A percentile compares a stretch with the other conserved stretches of the same genome.
phyloP scores from a whole-genome alignment of 2,888 invertebrate genomes.

The Cephus rjabovi region DNA sequence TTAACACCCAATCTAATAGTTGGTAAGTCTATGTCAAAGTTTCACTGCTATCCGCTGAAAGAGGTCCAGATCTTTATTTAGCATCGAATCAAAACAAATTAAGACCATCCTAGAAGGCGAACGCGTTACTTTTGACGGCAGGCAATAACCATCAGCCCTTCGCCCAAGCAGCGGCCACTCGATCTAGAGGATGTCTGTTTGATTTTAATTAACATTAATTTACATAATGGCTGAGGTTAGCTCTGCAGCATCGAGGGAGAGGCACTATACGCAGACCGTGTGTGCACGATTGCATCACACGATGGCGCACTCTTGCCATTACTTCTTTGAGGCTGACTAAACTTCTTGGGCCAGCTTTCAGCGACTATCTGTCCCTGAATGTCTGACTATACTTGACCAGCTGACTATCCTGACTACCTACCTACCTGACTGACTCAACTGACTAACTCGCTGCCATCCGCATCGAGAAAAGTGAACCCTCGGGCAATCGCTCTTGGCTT shows the following conservation, averaged over 20 bases:
- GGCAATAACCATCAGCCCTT: constrained; percentile 19
- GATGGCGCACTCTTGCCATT: neutral
- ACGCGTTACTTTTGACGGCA: constrained; percentile 17
- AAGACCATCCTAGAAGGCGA: constrained; percentile 13
- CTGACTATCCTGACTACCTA: neutral
- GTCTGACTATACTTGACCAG: neutral
- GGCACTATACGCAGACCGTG: neutral
- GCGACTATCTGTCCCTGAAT: neutral
- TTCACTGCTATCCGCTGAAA: constrained; percentile 9
- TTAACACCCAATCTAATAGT: neutral
- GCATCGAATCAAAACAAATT: constrained; percentile 18
- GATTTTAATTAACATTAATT: constrained; percentile 56
- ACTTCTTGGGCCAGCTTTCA: neutral
- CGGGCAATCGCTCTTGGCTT: constrained; percentile 23
- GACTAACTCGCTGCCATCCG: constrained; percentile 18
- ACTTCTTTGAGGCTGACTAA: constrained; percentile 3
- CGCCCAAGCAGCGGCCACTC: constrained; percentile 3
- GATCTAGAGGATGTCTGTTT: constrained; percentile 39
- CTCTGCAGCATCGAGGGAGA: constrained; percentile 18
- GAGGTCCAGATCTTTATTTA: constrained; percentile 1
- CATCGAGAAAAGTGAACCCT: constrained; percentile 13
- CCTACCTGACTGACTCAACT: neutral
- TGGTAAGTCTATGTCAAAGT: neutral
- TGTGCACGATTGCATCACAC: constrained; percentile 1
- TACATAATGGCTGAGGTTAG: constrained; percentile 49